phyloP scores from a whole-genome alignment of 2,113 vertebrate species.

The Urocolius indicus region DNA sequence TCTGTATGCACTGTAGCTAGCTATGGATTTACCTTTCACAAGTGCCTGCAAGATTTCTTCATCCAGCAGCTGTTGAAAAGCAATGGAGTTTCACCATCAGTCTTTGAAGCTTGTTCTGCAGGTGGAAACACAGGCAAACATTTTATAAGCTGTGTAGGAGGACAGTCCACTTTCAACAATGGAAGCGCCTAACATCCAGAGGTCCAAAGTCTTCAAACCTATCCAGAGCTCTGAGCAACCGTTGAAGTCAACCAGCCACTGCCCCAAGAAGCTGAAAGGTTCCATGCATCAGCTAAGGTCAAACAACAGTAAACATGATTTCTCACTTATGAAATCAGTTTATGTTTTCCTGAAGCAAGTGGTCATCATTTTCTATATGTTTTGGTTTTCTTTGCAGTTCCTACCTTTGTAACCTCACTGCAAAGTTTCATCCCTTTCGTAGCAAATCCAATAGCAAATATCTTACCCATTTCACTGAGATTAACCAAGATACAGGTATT shows the following conservation, averaged over 20 bases:
- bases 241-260: neutral
- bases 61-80: neutral
- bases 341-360: neutral
- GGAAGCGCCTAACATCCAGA: neutral
- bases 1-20: neutral
- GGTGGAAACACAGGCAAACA: neutral
- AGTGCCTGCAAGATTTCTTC: neutral
- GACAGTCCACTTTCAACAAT: neutral
- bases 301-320: neutral
- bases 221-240: neutral
- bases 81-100: neutral
- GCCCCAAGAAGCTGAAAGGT: neutral
- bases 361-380: neutral
- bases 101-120: neutral
- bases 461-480: neutral
- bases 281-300: neutral
- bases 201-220: neutral
- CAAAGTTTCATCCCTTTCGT: neutral
- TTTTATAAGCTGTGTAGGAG: neutral
- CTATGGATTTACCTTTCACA: neutral
- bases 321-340: neutral
- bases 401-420: neutral
- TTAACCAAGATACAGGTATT: neutral
- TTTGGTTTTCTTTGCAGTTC: neutral
- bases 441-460: neutral